These are phyloP conservation scores for Agrotis puta DNA, from an alignment of 2,888 invertebrate species.

Conservation along the genomic window DNA sequence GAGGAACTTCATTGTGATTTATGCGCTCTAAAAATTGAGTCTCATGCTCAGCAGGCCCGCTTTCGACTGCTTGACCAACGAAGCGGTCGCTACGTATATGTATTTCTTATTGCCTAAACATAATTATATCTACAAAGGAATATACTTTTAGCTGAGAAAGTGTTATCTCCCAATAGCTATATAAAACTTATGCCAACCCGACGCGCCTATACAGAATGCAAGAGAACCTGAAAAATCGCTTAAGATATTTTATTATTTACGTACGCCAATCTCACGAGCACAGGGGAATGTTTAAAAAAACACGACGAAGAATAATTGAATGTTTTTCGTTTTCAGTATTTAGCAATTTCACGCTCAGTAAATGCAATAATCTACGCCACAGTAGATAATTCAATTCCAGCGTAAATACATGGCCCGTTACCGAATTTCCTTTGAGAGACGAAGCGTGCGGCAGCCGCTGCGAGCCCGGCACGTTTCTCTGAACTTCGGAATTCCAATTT, in stretches of 20 bases:
- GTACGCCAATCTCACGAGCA: slow-evolving; percentile 37
- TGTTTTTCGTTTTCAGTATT: slow-evolving; percentile 77
- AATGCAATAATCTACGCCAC: slow-evolving; percentile 87
- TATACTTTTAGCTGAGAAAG: no score
- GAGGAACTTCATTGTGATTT: no score
- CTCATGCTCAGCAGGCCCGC: no score
- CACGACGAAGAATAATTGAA: slow-evolving; percentile 66
- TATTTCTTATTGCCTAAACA: no score
- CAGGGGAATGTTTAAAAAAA: slow-evolving; percentile 59
- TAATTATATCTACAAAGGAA: background rate
- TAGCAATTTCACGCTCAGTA: slow-evolving; percentile 86
- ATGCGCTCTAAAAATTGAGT: no score
- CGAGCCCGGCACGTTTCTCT: slow-evolving; percentile 87
- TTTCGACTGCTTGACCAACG: no score
- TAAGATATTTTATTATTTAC: slow-evolving; percentile 52
- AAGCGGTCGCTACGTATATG: no score
- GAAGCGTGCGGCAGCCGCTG: slow-evolving; percentile 83
- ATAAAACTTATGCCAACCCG: slow-evolving; percentile 8
- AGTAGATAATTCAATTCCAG: slow-evolving; percentile 88
- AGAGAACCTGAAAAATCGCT: slow-evolving; percentile 46
- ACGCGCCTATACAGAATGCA: slow-evolving; percentile 31
- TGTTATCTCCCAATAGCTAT: background rate
- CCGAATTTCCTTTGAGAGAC: slow-evolving; percentile 90
- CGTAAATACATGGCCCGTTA: slow-evolving; percentile 87
- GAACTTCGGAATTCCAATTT: slow-evolving; percentile 91